Base-by-base conservation (phyloP, 2,113 vertebrate genomes). In the Notechis scutatus region DNA sequence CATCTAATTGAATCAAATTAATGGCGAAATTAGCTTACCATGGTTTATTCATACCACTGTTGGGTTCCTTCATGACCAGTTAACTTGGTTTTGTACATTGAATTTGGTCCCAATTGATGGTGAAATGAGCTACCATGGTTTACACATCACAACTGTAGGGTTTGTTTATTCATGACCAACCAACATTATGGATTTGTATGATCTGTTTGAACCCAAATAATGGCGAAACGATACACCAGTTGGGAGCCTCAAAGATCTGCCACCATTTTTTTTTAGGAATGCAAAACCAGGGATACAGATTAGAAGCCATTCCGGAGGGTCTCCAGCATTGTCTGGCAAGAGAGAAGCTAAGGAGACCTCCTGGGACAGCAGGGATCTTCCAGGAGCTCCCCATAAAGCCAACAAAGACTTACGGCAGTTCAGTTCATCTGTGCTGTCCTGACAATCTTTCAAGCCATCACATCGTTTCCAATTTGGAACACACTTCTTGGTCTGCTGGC, bases 401-500 rank as follows among this genome's bases (percentile, higher is more conserved):
- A 0, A 11, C 1, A 5, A 14, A 11, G 69, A 98, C 99, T 98
- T 93, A 99, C 99, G 98, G 95, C 99, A 99, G 91, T 92, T 97
- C 91, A 96, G 96, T 96, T 99, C 99, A 0, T 99, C 99, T 0
- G 98, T 99, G 90, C 98, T 97, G 0, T 99, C 99, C 95, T 96
- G 97, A 95, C 99, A 99, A 94, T 99, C 98, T 11, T 18, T n/a
- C 7, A 93, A 97, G 0, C 99, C 98, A 0, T 99, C 99, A 0
- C 99, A 99, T 3, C 96, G 98, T 96, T 98, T 99, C 99, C 99
- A 99, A 96, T 98, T 98, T 0, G 99, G 98, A 88, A 99, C 98
- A 93, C 99, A 99, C 94, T 93, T 97, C 92, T 97, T 97, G 1
- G 98, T 98, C 1, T 97, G 98, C 69, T 90, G 97, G 92, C 99